A percentile compares a stretch with the other conserved stretches of the same genome.
phyloP scores from a whole-genome alignment of 2,797 vertebrate species.

The Passerculus sandwichensis region DNA sequence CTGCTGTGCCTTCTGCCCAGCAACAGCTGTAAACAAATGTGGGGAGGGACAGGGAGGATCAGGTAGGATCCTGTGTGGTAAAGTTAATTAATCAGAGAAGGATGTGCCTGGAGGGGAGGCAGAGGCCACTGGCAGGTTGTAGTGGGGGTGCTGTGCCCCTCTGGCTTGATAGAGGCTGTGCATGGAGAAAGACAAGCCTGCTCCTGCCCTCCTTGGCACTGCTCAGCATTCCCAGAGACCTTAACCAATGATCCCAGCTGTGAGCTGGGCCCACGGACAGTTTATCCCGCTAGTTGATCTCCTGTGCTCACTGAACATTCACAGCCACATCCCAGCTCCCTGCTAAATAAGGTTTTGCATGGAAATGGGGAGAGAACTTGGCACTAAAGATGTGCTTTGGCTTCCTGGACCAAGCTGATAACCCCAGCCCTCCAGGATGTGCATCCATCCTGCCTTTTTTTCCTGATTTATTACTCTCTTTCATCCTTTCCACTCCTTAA shows the following conservation, averaged over 20 bases:
- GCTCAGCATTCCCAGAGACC: neutral
- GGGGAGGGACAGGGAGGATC: neutral
- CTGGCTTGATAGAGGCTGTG: neutral
- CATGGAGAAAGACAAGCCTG: neutral
- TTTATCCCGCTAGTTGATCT: neutral
- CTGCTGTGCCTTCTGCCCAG: neutral
- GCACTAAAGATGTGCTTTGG: neutral
- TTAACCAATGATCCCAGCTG: neutral
- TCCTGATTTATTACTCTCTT: neutral
- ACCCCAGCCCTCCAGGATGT: neutral
- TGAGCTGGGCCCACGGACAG: neutral
- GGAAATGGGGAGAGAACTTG: neutral
- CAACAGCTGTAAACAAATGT: neutral
- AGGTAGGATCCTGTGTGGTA: neutral
- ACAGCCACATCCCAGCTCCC: neutral
- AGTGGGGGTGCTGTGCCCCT: neutral
- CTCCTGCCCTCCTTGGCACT: neutral
- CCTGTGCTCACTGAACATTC: neutral
- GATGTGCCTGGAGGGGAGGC: neutral
- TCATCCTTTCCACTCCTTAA: neutral
- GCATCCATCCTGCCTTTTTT: neutral
- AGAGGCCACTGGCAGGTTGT: neutral
- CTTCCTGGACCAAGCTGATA: neutral
- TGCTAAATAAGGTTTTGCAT: neutral
- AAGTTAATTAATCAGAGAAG: neutral